Base-by-base conservation (phyloP, 2,113 vertebrate genomes). In the Anas platyrhynchos region DNA sequence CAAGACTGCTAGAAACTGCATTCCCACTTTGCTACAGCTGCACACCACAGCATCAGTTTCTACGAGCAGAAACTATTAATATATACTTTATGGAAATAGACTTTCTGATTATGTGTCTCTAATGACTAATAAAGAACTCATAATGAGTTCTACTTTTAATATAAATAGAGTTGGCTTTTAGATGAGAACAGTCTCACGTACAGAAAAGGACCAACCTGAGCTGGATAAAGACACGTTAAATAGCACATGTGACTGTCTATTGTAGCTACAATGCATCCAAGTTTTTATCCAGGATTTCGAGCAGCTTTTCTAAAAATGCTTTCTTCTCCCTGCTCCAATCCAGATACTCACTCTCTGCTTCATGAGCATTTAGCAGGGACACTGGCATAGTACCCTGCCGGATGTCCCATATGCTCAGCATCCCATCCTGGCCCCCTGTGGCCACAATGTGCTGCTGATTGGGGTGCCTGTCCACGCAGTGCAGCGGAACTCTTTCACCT, bases 361-460 rank as follows among this genome's bases (percentile, higher is more conserved):
- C 98, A 83, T 99, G 99, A 41, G 99, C 99, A 94, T 99, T 99
- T 94, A 99, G 98, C n/a, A 99, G 97, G 25, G 99, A 99, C 89
- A 99, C 98, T 27, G 99, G 99, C 85, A 98, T 96, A 66, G 91
- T 98, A 76, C 98, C 98, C 90, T 99, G 99, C 95, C 99, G 98
- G 73, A 99, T 98, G 67, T 99, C 99, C 99, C 99, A 99, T 89
- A 99, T 98, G 89, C 98, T 99, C 83, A 99, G 97, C 99, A 99
- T 99, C 77, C 99, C 99, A 62, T 99, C 99, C 97, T 99, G 99
- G 76, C 99, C 99, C 21, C 99, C 99, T 0, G 99, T 99, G 65
- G 99, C 99, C 91, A 99, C 99, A 68, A 99, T 98, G 88, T 99
- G 99, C 97, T 99, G 99, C 83, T 99, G 99, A 97, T 98, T 99